These are phyloP conservation scores for Malurus leucopterus DNA, from an alignment of 2,797 vertebrate genomes.

Conservation along the genomic window DNA sequence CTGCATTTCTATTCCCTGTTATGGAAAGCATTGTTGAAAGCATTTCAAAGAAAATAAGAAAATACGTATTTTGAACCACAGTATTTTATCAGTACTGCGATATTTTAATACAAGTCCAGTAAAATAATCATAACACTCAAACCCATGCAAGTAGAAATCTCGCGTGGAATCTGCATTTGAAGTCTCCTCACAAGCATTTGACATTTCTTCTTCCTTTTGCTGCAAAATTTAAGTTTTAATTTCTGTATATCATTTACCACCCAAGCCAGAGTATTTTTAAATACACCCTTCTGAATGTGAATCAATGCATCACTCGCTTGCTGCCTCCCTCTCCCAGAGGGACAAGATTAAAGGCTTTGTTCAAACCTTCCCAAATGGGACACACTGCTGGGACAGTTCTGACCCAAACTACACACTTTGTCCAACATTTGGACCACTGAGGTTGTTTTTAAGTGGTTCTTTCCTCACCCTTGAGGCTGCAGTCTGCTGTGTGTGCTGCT, in stretches of 20 bases:
- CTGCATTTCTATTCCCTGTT: neutral
- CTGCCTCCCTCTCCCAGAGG: neutral
- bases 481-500: neutral
- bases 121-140: neutral
- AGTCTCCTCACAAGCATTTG: neutral
- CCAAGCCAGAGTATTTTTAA: neutral
- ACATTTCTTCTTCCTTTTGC: neutral
- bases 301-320: rapidly evolving
- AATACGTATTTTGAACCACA: neutral
- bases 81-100: neutral
- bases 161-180: neutral
- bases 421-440: neutral
- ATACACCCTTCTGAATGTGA: neutral
- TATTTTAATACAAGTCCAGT: neutral
- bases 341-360: neutral
- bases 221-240: neutral
- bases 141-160: neutral
- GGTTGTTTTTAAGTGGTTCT: neutral
- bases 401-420: neutral
- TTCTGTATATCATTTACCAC: neutral
- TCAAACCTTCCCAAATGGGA: neutral
- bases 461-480: neutral
- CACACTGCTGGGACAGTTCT: neutral
- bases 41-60: neutral
- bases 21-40: neutral